These are phyloP conservation scores for Merodon equestris DNA, from an alignment of 2,888 invertebrate species.

Conservation along the genomic window DNA sequence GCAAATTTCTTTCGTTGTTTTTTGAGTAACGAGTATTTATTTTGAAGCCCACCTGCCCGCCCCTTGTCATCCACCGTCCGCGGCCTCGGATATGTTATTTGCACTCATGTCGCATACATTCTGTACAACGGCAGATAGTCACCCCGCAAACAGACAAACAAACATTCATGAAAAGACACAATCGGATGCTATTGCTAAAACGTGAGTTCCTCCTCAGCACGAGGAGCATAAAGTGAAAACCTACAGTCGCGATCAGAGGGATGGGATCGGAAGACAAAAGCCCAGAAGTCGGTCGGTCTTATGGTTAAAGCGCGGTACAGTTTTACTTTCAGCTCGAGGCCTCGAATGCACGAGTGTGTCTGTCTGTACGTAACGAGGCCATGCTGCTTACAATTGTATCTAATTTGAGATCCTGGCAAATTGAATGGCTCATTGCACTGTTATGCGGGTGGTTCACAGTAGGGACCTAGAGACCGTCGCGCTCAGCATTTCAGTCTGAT, in stretches of 20 bases:
- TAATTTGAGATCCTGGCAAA: conserved; percentile 54
- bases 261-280: not conserved
- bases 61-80: not conserved
- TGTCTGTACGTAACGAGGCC: not conserved
- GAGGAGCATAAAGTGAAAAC: conserved; percentile 26
- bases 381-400: conserved; percentile 35
- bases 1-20: conserved; percentile 47
- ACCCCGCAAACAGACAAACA: conserved; percentile 11
- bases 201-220: conserved; percentile 30
- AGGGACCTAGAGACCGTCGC: conserved; percentile 9
- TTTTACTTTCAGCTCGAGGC: conserved; percentile 52
- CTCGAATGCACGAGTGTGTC: not conserved
- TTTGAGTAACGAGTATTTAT: conserved; percentile 63
- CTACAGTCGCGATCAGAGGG: not conserved
- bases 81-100: conserved; percentile 48
- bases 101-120: conserved; percentile 53
- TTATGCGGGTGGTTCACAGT: conserved; percentile 26
- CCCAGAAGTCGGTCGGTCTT: conserved; percentile 22
- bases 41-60: conserved; percentile 26
- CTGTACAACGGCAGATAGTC: conserved; percentile 41
- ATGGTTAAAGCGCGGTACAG: conserved; percentile 56
- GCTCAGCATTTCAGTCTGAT: conserved; percentile 15
- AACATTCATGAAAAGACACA: conserved; percentile 47
- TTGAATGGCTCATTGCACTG: conserved; percentile 41
- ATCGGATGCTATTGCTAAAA: conserved; percentile 58